Conservation (phyloP, 2,888 invertebrate species). For the Drosophila falleni region DNA sequence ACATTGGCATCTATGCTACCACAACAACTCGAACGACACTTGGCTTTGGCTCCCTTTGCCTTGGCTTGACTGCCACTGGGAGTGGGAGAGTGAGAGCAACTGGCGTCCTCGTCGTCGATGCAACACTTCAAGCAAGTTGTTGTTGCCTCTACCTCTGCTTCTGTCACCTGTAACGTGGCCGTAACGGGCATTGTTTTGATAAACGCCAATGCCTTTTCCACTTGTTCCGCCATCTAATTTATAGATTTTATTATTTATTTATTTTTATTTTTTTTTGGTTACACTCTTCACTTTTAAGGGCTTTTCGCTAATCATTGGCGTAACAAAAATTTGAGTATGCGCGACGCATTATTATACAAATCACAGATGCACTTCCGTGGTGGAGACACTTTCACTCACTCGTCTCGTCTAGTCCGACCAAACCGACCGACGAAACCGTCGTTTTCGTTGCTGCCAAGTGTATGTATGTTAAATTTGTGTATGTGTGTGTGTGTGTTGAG, state of each 20-base stretch:
- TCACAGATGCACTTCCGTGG: conserved; percentile 77
- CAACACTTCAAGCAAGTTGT: conserved; percentile 47
- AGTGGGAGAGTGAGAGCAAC: not conserved
- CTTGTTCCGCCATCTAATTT: conserved; percentile 63
- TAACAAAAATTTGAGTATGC: conserved; percentile 78
- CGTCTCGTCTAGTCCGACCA: conserved; percentile 60
- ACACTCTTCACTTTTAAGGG: conserved; percentile 31
- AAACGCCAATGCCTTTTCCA: conserved; percentile 63
- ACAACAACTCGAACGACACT: conserved; percentile 3
- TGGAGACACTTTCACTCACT: conserved; percentile 77
- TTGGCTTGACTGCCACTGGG: conserved; percentile 25
- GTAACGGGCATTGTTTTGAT: conserved; percentile 54
- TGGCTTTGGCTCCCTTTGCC: conserved; percentile 42
- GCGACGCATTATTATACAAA: conserved; percentile 81
- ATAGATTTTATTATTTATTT: conserved; percentile 5
- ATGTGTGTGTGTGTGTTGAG: conserved; percentile 37
- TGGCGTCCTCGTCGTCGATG: conserved; percentile 35
- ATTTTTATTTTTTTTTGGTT: conserved; percentile 31
- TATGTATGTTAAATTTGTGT: conserved; percentile 33
- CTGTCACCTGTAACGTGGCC: conserved; percentile 41
- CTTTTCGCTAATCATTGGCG: conserved; percentile 65
- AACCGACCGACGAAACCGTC: conserved; percentile 45
- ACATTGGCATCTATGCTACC: conserved; percentile 43
- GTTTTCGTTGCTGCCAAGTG: conserved; percentile 54
- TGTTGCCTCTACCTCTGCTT: conserved; percentile 23